These are phyloP conservation scores for Danio tinwini DNA, from an alignment of 2,797 vertebrate genomes.

Conservation along the genomic window DNA sequence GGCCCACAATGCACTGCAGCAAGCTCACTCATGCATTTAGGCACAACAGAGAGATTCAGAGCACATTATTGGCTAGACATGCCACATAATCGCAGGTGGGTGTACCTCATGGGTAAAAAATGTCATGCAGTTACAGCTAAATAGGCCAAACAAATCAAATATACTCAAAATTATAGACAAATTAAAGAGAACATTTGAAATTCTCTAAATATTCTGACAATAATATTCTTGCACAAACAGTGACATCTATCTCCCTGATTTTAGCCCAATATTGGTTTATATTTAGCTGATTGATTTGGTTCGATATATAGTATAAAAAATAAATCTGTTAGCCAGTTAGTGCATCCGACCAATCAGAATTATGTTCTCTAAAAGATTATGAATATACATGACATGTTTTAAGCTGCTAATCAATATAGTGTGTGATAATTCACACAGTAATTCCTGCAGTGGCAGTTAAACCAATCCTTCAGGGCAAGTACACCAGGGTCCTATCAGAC, in stretches of 20 bases:
- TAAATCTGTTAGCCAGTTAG: background rate
- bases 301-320: background rate
- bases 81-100: slow-evolving; percentile 16
- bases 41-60: slow-evolving; percentile 40
- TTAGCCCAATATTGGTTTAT: too few species aligned
- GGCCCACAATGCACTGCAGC: slow-evolving; percentile 61
- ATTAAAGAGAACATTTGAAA: background rate
- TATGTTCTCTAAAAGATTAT: background rate
- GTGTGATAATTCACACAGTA: background rate
- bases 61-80: slow-evolving; percentile 33
- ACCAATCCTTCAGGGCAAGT: slow-evolving; percentile 6
- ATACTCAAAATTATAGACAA: background rate
- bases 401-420: background rate
- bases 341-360: background rate
- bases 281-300: background rate
- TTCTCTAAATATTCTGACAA: too few species aligned
- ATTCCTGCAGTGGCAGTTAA: background rate
- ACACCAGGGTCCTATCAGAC: slow-evolving; percentile 1
- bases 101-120: slow-evolving; percentile 14
- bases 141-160: slow-evolving; percentile 22
- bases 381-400: background rate
- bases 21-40: slow-evolving; percentile 64
- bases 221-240: too few species aligned
- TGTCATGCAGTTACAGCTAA: slow-evolving; percentile 32
- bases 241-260: too few species aligned